Base-by-base conservation (phyloP, 2,888 invertebrate genomes). In the Lysandra coridon region DNA sequence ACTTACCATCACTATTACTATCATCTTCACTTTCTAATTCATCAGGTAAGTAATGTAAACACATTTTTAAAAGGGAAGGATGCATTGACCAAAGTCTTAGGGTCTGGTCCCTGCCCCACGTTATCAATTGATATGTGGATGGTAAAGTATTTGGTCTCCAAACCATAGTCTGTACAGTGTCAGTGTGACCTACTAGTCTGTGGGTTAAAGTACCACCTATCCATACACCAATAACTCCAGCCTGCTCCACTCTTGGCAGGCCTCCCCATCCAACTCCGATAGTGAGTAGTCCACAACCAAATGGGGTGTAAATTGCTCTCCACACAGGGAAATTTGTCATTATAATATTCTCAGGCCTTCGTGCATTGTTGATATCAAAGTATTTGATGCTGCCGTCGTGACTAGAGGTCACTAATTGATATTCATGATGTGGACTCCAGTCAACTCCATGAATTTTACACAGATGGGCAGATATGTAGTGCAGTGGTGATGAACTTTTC, bases 321-420 rank as follows among this genome's bases (percentile, higher is more conserved):
- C 99, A 99, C 0, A 99, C 98, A 1, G 98, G 98, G 73, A 97
- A 97, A 83, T 97, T 96, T 0, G 98, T 97, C 84, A 97, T 97
- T 80, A 99, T 96, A 80, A 97, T 96, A 90, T 96, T 97, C 87
- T 98, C 98, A 2, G 98, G 97, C 83, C 97, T 96, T 83, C 98
- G 95, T 5, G 98, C 97, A 95, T 97, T 98, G 82, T 96, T 97
- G 1, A 98, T 97, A 89, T 99, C 98, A 93, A 98, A 99, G 90
- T 98, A 98, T 93, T 99, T 99, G 2, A 99, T 98, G 78, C 98
- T 98, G 80, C 98, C 97, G 92, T 99, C 99, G 92, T 99, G 98
- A 92, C 99, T 98, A 80, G 98, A 98, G 10, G 99, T 98, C 73
- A 98, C 97, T 80, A 98, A 90, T 86, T 98, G 97, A 83, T 97